Percentiles rank a stretch among this genome's conserved stretches.
phyloP scores from a whole-genome alignment of 2,888 invertebrate genomes.

The Oligia latruncula region DNA sequence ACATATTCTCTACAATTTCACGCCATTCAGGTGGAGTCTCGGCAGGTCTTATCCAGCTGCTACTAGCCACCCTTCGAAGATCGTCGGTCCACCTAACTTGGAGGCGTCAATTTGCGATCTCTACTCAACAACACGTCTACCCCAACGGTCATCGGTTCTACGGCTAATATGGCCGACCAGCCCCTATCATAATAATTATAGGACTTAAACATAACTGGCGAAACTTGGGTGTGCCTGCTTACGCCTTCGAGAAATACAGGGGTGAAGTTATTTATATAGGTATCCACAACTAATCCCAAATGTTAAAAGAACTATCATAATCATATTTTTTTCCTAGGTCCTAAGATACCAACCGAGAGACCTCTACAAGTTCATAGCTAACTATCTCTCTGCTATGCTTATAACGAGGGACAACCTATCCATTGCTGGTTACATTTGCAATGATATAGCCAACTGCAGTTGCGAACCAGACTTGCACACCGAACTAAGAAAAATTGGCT shows the following conservation, averaged over 20 bases:
- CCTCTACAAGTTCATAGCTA: constrained; percentile 92
- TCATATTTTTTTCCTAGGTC: constrained; percentile 80
- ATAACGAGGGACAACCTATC: constrained; percentile 91
- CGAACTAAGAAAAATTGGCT: constrained; percentile 73
- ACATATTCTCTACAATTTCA: not conserved
- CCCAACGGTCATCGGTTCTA: not conserved
- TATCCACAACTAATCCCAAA: not conserved
- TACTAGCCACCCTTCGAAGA: not conserved
- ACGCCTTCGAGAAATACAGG: not conserved
- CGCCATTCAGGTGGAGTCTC: not conserved
- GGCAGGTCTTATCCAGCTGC: not conserved
- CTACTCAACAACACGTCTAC: not conserved
- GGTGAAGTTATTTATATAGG: not conserved
- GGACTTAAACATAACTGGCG: not conserved
- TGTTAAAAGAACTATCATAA: not conserved
- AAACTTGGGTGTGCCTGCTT: not conserved
- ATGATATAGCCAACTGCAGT: constrained; percentile 67
- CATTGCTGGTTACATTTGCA: constrained; percentile 76
- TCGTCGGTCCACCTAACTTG: not conserved
- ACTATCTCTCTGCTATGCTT: constrained; percentile 92
- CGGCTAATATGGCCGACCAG: not conserved
- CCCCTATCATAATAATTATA: not conserved
- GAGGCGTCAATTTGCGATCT: not conserved
- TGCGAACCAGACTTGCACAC: constrained; percentile 73
- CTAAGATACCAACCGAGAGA: constrained; percentile 92